phyloP scores from a whole-genome alignment of 2,113 vertebrate genomes.

The Macaca fascicularis region DNA sequence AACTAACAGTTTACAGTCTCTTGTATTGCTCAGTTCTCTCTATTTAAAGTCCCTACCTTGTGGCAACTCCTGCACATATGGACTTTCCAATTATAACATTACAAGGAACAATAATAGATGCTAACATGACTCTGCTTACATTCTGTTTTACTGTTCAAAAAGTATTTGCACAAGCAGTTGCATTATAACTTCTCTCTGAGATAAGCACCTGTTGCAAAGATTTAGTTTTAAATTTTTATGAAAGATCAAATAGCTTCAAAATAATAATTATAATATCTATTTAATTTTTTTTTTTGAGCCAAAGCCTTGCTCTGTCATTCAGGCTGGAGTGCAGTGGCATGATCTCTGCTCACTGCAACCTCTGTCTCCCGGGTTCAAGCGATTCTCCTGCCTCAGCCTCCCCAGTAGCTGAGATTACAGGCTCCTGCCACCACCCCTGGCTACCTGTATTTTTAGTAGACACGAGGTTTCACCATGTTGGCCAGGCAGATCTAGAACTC shows the following conservation, averaged over 20 bases:
- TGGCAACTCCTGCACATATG: conserved; percentile 57
- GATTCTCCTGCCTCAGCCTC: neutral
- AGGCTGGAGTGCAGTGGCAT: neutral
- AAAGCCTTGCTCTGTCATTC: neutral
- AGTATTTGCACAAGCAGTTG: neutral
- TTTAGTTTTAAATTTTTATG: neutral
- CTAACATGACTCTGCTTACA: neutral
- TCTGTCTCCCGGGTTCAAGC: neutral
- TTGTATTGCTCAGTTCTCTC: conserved; percentile 57
- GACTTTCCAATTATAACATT: conserved; percentile 46
- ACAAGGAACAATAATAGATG: conserved; percentile 41
- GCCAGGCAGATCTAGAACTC: neutral
- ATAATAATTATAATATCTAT: neutral
- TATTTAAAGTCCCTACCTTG: conserved; percentile 55
- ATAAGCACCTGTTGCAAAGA: neutral
- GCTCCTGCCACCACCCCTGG: neutral
- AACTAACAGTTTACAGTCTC: conserved; percentile 57
- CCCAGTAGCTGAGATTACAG: neutral
- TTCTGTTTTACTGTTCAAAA: conserved; percentile 31
- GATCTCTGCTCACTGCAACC: neutral
- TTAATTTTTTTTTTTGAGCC: neutral
- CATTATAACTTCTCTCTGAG: neutral
- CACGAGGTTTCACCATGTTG: neutral
- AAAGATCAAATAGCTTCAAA: neutral
- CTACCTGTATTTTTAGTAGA: neutral